Base-by-base conservation (phyloP, 2,888 invertebrate species). In the Urechis unicinctus region DNA sequence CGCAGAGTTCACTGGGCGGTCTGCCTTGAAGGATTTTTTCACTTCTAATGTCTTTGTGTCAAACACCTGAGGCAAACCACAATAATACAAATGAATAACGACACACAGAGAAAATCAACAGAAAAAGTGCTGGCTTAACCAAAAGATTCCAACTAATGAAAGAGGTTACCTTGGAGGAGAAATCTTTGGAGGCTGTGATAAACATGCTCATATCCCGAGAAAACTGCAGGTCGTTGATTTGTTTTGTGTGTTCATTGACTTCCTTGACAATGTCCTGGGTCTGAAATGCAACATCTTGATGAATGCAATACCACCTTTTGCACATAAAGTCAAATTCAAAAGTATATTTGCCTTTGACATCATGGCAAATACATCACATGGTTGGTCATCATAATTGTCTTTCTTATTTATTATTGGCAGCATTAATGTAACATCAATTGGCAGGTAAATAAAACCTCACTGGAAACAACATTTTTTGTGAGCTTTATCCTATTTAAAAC, bases 1-100 rank as follows among this genome's bases (percentile, higher is more conserved):
- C 0, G 97, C 98, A 0, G 97, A 97, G 79, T 99, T 99, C 0
- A 98, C 92, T 0, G 96, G 97, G 62, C 97, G 83, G 74, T 97
- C 97, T 0, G 97, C 97, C 81, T 93, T 94, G 81, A 94, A 99
- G 4, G 90, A 90, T 78, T 98, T 99, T 61, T 96, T 80, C 44
- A 87, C 84, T 77, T 90, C 85, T 57, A 99, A 80, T 17, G 89
- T 87, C 61, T 88, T 88, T 0, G 89, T 86, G 77, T 97, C 96
- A 76, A 93, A 96, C 9, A 97, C 81, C 77, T 78, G 68, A 22
- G 69, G 48, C 13, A 5, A 45, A 13, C 9, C 45, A 45, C 45
- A 45, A 17, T 21, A 45, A 45, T 9, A 45, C 6, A 22, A 45
- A 45, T 17, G 6, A 6, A 21, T 21, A 45, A 45, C 9, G 41